phyloP scores from a whole-genome alignment of 2,797 vertebrate species.

The Uromys caudimaculatus region DNA sequence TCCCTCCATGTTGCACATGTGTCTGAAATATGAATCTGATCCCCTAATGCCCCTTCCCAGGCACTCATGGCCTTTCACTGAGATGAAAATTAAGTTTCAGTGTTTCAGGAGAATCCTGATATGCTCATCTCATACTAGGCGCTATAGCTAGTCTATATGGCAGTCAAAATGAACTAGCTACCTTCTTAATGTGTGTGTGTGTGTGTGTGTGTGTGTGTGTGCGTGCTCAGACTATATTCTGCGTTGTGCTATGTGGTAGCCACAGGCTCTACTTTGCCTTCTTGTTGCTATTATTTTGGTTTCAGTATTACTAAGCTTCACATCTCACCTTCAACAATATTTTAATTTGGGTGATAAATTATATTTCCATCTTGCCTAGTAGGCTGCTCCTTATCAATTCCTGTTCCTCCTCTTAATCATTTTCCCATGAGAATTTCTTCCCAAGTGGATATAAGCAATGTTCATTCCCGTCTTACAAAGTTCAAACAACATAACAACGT shows the following conservation, averaged over 20 bases:
- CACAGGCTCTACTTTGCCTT: neutral
- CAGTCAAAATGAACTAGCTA: neutral
- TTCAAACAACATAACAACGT: neutral
- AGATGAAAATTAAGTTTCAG: slow-evolving; percentile 12
- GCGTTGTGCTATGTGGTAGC: neutral
- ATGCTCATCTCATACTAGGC: neutral
- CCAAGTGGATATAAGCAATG: neutral
- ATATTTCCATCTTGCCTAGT: neutral
- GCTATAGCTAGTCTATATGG: neutral
- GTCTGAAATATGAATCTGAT: neutral
- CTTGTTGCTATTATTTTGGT: neutral
- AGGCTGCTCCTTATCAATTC: neutral
- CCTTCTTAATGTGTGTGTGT: neutral
- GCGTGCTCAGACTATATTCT: neutral
- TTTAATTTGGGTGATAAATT: neutral
- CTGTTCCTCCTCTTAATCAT: neutral
- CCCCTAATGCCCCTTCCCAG: neutral
- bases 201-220: no score
- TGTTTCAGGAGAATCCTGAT: neutral
- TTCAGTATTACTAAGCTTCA: neutral
- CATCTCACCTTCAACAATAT: neutral
- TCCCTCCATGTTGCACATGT: slow-evolving; percentile 20
- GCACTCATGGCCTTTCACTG: neutral
- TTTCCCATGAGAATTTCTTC: neutral
- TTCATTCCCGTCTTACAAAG: neutral